Evolutionary conservation across 1,140 invertebrate species (phyloP).

Genomic region (Pomacea maculata): DNA sequence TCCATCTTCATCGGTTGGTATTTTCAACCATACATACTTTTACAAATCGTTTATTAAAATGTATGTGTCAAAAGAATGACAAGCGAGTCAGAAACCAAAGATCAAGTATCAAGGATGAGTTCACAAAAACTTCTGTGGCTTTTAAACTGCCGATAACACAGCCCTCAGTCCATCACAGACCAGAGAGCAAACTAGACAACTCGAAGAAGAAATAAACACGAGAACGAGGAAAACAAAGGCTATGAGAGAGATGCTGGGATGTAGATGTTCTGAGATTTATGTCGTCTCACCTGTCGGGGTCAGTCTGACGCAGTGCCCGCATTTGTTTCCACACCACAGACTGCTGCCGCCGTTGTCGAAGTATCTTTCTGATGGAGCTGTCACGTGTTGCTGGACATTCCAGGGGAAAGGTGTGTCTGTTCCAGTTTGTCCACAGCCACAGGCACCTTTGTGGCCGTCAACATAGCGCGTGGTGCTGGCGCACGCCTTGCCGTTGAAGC

Average conservation of each 20-base stretch:
- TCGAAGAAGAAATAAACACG: too few relatives aligned
- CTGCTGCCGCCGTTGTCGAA: conserved; percentile 21
- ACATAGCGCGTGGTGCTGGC: conserved; percentile 41
- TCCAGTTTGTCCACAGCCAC: conserved; percentile 34
- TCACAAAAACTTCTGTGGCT: too few relatives aligned
- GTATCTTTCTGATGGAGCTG: conserved; percentile 26
- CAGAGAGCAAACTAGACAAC: too few relatives aligned
- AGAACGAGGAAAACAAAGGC: background rate
- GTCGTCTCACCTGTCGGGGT: conserved; percentile 36
- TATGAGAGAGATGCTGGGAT: background rate
- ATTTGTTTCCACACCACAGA: conserved; percentile 32
- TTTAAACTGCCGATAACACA: too few relatives aligned
- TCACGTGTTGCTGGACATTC: conserved; percentile 26
- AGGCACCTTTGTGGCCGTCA: conserved; percentile 42
- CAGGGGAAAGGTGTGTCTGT: conserved; percentile 21
- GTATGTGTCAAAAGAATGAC: too few relatives aligned
- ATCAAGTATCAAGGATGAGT: too few relatives aligned
- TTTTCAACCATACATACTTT: too few relatives aligned
- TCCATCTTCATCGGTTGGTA: too few relatives aligned
- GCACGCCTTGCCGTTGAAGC: conserved; percentile 41
- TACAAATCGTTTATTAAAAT: too few relatives aligned
- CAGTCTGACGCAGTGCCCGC: conserved; percentile 35
- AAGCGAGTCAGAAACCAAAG: too few relatives aligned
- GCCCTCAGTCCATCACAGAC: too few relatives aligned
- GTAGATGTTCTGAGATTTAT: background rate